Percentiles rank a stretch among this genome's conserved stretches.
Conservation (phyloP, 2,113 vertebrate genomes). For the Cyanoliseus patagonus region DNA sequence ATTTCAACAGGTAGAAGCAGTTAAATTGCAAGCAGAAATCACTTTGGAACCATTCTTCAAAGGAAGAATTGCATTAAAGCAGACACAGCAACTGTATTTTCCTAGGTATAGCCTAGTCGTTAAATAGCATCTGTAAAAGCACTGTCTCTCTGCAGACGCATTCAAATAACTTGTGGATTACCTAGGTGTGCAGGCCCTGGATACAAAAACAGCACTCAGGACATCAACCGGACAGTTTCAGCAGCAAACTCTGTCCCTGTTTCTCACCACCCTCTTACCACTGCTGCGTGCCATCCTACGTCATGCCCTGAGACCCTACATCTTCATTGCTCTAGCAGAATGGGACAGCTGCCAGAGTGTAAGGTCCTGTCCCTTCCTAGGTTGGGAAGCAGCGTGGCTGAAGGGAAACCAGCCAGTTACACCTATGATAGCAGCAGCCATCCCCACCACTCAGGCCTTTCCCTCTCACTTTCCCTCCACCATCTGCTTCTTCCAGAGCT, state of each 20-base stretch:
- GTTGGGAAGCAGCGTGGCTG: rapidly evolving
- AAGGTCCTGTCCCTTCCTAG: too few relatives aligned
- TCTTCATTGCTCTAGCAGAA: rapidly evolving
- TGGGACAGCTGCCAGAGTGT: rapidly evolving
- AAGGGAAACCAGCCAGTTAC: not conserved
- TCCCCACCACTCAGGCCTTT: rapidly evolving
- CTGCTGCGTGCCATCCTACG: rapidly evolving
- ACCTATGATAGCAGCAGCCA: not conserved
- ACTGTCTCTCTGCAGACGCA: not conserved
- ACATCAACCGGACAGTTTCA: not conserved
- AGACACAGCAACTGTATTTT: not conserved
- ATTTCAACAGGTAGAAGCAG: not conserved
- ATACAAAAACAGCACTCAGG: not conserved
- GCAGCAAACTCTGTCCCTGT: not conserved
- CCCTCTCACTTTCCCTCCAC: not conserved
- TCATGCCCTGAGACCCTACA: not conserved
- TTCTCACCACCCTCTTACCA: not conserved
- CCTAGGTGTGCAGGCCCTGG: not conserved
- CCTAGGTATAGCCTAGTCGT: not conserved
- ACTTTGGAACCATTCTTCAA: not conserved
- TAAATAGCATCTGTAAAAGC: not conserved
- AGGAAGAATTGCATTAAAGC: not conserved
- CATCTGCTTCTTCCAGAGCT: not conserved
- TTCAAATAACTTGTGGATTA: not conserved
- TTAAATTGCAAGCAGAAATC: not conserved